These are phyloP conservation scores for Diplogasteroides magnus DNA, from an alignment of 1,140 invertebrate genomes.

Conservation along the genomic window DNA sequence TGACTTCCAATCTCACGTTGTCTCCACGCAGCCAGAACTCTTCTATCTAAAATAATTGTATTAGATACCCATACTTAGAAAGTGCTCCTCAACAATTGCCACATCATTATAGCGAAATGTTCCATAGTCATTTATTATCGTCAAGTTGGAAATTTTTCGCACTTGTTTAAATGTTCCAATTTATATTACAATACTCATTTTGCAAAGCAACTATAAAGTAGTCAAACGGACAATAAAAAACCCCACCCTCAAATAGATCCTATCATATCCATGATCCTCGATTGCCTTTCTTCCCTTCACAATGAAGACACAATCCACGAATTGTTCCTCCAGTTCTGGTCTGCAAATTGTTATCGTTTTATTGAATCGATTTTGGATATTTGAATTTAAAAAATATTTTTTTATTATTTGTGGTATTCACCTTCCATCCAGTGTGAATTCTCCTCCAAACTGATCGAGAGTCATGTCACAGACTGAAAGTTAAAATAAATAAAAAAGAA, in stretches of 20 bases:
- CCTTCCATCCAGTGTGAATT: background rate
- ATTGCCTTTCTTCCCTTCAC: background rate
- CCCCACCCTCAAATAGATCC: background rate
- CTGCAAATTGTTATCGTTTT: too few relatives aligned
- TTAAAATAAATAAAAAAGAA: too few relatives aligned
- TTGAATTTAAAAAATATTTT: too few relatives aligned
- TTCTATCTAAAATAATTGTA: background rate
- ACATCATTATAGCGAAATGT: too few relatives aligned
- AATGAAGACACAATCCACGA: background rate
- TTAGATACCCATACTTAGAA: background rate
- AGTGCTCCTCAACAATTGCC: too few relatives aligned
- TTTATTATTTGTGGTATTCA: too few relatives aligned
- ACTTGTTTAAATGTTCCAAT: too few relatives aligned
- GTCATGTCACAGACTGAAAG: background rate
- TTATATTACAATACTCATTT: too few relatives aligned
- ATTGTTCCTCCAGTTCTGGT: background rate
- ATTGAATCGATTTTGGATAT: too few relatives aligned
- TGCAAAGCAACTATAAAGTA: background rate
- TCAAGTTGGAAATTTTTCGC: too few relatives aligned
- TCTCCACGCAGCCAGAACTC: background rate
- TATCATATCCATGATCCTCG: background rate
- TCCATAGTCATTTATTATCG: background rate
- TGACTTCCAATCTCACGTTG: background rate
- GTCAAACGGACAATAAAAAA: background rate
- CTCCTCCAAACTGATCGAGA: background rate